phyloP scores from a whole-genome alignment of 2,888 invertebrate genomes.

The Drosophila histrio region DNA sequence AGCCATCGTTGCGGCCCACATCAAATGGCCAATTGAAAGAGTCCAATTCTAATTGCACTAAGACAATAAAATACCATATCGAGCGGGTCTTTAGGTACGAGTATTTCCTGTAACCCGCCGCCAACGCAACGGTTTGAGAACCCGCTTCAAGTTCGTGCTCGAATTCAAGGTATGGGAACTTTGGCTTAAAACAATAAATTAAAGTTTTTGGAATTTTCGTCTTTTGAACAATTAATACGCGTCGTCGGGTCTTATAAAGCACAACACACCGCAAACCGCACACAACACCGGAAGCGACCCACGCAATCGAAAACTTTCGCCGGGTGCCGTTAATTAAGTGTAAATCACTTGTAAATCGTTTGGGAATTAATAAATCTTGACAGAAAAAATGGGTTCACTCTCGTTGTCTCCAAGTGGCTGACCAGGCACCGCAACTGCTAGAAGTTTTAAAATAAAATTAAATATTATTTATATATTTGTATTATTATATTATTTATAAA shows the following conservation, averaged over 20 bases:
- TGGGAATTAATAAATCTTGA: conserved; percentile 70
- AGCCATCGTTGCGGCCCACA: conserved; percentile 51
- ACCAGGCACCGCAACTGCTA: background rate
- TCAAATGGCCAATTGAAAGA: conserved; percentile 50
- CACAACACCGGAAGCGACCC: conserved; percentile 54
- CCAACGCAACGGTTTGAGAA: conserved; percentile 32
- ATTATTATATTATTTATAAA: too few relatives aligned
- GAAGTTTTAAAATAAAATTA: background rate
- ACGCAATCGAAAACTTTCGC: conserved; percentile 55
- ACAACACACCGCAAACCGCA: background rate
- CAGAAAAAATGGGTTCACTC: conserved; percentile 29
- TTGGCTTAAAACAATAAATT: conserved; percentile 70
- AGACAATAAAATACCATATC: conserved; percentile 39
- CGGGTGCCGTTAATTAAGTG: conserved; percentile 78
- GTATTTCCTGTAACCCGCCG: conserved; percentile 53
- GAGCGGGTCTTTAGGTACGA: conserved; percentile 32
- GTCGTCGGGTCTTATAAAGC: conserved; percentile 34
- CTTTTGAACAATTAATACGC: conserved; percentile 68
- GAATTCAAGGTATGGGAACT: conserved; percentile 5
- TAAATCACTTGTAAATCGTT: conserved; percentile 75
- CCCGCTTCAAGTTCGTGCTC: conserved; percentile 14
- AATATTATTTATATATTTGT: too few relatives aligned
- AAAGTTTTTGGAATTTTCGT: conserved; percentile 41
- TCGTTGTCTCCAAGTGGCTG: background rate
- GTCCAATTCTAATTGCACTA: conserved; percentile 61